These are phyloP conservation scores for Hypsopygia costalis DNA, from an alignment of 2,888 invertebrate species.

Conservation along the genomic window DNA sequence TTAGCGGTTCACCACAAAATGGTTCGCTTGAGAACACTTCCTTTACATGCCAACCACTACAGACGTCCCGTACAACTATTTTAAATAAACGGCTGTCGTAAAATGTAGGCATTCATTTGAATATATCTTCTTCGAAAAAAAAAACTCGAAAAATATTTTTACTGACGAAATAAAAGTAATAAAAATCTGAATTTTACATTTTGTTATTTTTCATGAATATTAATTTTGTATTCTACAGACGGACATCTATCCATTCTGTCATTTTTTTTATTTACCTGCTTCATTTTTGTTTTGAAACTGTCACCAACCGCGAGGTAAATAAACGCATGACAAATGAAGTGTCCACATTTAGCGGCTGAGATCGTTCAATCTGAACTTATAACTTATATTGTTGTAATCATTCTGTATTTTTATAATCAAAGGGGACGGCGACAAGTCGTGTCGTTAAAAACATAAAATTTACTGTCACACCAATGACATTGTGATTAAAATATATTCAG, in stretches of 20 bases:
- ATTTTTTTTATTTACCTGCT: conserved; percentile 2
- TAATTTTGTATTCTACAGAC: neutral
- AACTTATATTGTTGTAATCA: too few species aligned
- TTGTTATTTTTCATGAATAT: too few species aligned
- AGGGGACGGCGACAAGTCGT: too few species aligned
- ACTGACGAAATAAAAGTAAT: too few species aligned
- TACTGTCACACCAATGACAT: too few species aligned
- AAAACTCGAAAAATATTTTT: neutral
- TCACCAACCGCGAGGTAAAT: conserved; percentile 7
- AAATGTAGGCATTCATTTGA: conserved; percentile 1
- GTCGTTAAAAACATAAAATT: too few species aligned
- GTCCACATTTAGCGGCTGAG: conserved; percentile 1
- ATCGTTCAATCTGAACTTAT: too few species aligned
- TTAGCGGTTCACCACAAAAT: conserved; percentile 61
- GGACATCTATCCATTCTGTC: neutral
- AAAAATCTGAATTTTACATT: too few species aligned
- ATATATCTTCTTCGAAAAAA: neutral
- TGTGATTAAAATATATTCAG: too few species aligned
- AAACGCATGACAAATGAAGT: conserved; percentile 3
- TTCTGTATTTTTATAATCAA: too few species aligned
- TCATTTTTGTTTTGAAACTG: conserved; percentile 5
- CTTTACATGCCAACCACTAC: conserved; percentile 42
- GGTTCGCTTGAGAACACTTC: conserved; percentile 41
- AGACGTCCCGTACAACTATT: conserved; percentile 23
- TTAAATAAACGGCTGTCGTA: conserved; percentile 2